Evolutionary conservation across 2,888 invertebrate species (phyloP).

Genomic region (Mesochorus sp.): DNA sequence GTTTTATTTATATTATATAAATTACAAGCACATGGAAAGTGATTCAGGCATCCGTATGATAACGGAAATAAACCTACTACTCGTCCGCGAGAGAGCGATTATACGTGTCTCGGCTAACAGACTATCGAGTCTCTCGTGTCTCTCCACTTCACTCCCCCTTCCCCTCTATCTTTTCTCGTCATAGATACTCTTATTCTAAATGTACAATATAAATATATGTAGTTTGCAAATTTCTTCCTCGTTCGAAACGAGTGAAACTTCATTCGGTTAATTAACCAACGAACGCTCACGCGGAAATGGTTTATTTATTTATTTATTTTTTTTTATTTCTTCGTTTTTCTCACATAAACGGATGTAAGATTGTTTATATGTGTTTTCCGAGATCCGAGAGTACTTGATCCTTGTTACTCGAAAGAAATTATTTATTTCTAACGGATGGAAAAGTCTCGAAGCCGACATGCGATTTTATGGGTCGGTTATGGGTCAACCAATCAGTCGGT

Average conservation of each 20-base stretch:
- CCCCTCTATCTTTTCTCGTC: neutral
- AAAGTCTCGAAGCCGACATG: no score
- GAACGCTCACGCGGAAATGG: neutral
- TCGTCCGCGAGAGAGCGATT: slow-evolving; percentile 20
- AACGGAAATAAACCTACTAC: slow-evolving; percentile 50
- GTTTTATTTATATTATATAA: slow-evolving; percentile 50
- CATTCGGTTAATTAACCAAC: slow-evolving; percentile 33
- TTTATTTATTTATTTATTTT: no score
- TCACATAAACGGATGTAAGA: slow-evolving; percentile 9
- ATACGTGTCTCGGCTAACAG: slow-evolving; percentile 20
- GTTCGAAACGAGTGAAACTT: slow-evolving; percentile 37
- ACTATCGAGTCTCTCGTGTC: neutral
- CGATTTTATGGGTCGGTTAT: no score
- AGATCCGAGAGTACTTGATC: neutral
- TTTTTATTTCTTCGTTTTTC: slow-evolving; percentile 11
- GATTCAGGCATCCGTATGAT: slow-evolving; percentile 48
- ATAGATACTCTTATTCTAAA: neutral
- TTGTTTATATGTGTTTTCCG: slow-evolving; percentile 12
- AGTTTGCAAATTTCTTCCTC: slow-evolving; percentile 11
- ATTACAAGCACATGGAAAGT: slow-evolving; percentile 50
- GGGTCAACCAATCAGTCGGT: no score
- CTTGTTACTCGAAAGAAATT: no score
- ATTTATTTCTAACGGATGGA: no score
- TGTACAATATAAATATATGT: neutral
- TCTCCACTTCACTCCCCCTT: no score